phyloP scores from a whole-genome alignment of 1,140 invertebrate species.

The Calliphora vicina region DNA sequence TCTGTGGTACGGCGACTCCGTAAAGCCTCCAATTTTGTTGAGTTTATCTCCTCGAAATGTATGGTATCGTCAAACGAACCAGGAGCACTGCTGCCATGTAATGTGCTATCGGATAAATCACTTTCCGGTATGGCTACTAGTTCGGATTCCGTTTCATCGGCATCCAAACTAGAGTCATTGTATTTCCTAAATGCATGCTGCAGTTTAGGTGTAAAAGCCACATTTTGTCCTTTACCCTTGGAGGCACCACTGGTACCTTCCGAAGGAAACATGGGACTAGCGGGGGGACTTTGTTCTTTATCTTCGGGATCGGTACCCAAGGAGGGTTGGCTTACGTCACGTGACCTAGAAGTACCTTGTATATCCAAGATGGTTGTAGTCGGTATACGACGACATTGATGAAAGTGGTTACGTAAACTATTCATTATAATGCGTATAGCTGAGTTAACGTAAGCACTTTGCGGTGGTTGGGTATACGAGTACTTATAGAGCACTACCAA shows the following conservation, averaged over 20 bases:
- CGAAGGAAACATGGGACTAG: slow-evolving; percentile 61
- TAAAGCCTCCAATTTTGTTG: slow-evolving; percentile 58
- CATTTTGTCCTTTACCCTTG: slow-evolving; percentile 59
- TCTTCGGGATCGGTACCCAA: slow-evolving; percentile 70
- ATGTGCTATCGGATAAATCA: slow-evolving; percentile 82
- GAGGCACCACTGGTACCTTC: slow-evolving; percentile 61
- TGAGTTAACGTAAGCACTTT: slow-evolving; percentile 80
- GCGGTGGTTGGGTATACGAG: slow-evolving; percentile 84
- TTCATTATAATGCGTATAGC: slow-evolving; percentile 93
- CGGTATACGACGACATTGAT: slow-evolving; percentile 82
- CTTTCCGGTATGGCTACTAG: slow-evolving; percentile 86
- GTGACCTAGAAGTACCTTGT: slow-evolving; percentile 74
- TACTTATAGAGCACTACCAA: slow-evolving; percentile 99
- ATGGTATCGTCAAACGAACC: slow-evolving; percentile 72
- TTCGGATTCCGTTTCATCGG: slow-evolving; percentile 85
- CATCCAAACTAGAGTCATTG: slow-evolving; percentile 77
- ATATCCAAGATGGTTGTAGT: slow-evolving; percentile 71
- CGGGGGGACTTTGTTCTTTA: slow-evolving; percentile 60
- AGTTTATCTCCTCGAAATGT: slow-evolving; percentile 66
- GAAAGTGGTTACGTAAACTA: slow-evolving; percentile 90
- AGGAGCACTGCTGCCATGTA: slow-evolving; percentile 76
- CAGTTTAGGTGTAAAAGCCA: slow-evolving; percentile 58
- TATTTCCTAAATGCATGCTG: slow-evolving; percentile 64
- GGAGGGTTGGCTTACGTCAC: slow-evolving; percentile 80
- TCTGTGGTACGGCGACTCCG: slow-evolving; percentile 48